Conservation (phyloP, 2,888 invertebrate genomes). For the Chirona hameri region DNA sequence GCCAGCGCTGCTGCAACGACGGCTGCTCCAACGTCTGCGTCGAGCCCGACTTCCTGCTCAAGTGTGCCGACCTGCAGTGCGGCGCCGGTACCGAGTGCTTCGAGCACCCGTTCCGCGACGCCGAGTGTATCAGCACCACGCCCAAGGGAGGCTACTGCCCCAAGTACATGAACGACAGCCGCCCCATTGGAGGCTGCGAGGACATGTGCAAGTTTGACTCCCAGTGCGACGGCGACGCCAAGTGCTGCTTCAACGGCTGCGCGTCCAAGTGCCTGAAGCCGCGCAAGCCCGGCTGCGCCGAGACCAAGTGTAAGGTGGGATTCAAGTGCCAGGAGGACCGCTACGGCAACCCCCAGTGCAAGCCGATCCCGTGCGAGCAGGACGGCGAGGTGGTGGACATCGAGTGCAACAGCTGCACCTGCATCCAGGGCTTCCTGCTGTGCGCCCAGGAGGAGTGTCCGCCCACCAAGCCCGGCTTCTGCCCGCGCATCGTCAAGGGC, state of each 20-base stretch:
- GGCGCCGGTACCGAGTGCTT: not conserved
- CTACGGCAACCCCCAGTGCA: not conserved
- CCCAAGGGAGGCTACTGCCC: conserved; percentile 10
- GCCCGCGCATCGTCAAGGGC: conserved; percentile 9
- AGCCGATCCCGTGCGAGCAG: not conserved
- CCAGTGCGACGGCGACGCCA: conserved; percentile 13
- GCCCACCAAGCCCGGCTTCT: conserved; percentile 9
- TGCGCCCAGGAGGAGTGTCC: conserved; percentile 13
- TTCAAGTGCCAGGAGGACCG: not conserved
- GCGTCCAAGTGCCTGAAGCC: not conserved
- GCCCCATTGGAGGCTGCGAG: not conserved
- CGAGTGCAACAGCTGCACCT: conserved; percentile 24
- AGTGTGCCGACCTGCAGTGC: not conserved
- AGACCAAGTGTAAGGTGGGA: conserved; percentile 1
- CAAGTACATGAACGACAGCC: conserved; percentile 24
- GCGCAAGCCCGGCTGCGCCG: not conserved
- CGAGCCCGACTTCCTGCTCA: not conserved
- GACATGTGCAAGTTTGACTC: conserved; percentile 2
- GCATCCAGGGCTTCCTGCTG: conserved; percentile 24
- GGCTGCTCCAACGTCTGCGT: conserved; percentile 12
- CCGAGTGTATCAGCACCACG: not conserved
- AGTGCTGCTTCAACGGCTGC: conserved; percentile 29
- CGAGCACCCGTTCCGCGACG: not conserved
- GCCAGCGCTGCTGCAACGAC: conserved; percentile 1
- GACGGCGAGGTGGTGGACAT: conserved; percentile 22